Conservation (phyloP, 2,113 vertebrate genomes). For the Thryonomys swinderianus region DNA sequence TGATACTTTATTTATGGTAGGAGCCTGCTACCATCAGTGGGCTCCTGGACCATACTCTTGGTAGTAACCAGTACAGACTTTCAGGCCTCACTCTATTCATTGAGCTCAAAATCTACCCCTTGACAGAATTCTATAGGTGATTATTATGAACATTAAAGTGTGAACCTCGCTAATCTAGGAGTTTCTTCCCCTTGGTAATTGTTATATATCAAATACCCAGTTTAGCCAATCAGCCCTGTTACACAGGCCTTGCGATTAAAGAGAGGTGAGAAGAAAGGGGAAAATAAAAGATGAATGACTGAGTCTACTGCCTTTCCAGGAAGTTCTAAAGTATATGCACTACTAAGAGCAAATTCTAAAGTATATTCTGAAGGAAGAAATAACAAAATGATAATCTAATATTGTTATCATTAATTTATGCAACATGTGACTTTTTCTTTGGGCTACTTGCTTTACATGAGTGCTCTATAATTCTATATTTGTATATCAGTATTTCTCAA, state of each 20-base stretch:
- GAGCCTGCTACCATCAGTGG: not conserved
- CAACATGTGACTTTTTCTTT: not conserved
- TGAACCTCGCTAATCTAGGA: not conserved
- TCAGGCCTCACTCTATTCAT: not conserved
- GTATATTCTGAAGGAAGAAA: conserved; percentile 15
- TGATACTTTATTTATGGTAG: not conserved
- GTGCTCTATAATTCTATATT: not conserved
- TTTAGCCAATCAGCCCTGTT: not conserved
- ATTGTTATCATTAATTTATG: not conserved
- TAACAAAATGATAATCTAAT: conserved; percentile 20
- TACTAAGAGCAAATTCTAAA: not conserved
- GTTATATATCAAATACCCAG: not conserved
- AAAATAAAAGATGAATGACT: not conserved
- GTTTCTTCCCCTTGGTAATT: not conserved
- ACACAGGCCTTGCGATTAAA: conserved; percentile 12
- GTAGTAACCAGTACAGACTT: conserved; percentile 17
- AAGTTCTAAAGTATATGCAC: not conserved
- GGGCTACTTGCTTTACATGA: not conserved
- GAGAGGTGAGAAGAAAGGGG: not conserved
- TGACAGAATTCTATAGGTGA: not conserved
- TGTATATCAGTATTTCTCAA: not conserved
- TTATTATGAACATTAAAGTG: not conserved
- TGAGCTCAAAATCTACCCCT: not conserved
- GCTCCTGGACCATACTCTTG: not conserved
- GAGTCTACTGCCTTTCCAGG: not conserved